These are phyloP conservation scores for Peucedramus taeniatus DNA, from an alignment of 2,113 vertebrate species.

Conservation along the genomic window DNA sequence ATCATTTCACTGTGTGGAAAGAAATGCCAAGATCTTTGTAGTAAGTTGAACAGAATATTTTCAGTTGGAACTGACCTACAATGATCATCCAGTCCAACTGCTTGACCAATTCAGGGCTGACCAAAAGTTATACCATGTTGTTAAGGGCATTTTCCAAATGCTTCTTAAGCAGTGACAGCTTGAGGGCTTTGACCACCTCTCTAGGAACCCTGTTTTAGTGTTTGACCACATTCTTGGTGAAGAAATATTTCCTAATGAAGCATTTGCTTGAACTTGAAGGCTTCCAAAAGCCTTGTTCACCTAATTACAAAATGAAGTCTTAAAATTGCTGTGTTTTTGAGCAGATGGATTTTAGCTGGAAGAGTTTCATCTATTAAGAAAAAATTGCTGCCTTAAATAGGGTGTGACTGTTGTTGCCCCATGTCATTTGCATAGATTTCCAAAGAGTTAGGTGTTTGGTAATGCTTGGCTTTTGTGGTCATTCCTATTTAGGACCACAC, in stretches of 20 bases:
- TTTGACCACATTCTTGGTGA: not conserved
- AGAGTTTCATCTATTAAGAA: not conserved
- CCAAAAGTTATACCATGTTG: not conserved
- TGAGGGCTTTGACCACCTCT: not conserved
- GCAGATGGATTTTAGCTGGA: not conserved
- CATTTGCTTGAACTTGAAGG: not conserved
- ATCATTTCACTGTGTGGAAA: not conserved
- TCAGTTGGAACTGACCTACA: not conserved
- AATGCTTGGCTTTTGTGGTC: not conserved
- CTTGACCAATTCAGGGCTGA: not conserved
- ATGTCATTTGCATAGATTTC: constrained; percentile 11
- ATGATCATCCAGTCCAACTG: not conserved
- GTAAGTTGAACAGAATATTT: not conserved
- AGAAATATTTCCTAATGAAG: not conserved
- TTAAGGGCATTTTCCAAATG: not conserved
- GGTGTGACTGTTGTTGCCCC: not conserved
- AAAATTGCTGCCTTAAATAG: not conserved
- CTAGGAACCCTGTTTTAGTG: not conserved
- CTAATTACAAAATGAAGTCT: not conserved
- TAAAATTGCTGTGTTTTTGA: not conserved
- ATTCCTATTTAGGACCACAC: not conserved
- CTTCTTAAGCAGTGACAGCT: not conserved
- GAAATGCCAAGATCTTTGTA: not conserved
- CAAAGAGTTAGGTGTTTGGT: not conserved
- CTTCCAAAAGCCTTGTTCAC: not conserved